phyloP scores from a whole-genome alignment of 1,140 invertebrate species.

The Drosophila lini region DNA sequence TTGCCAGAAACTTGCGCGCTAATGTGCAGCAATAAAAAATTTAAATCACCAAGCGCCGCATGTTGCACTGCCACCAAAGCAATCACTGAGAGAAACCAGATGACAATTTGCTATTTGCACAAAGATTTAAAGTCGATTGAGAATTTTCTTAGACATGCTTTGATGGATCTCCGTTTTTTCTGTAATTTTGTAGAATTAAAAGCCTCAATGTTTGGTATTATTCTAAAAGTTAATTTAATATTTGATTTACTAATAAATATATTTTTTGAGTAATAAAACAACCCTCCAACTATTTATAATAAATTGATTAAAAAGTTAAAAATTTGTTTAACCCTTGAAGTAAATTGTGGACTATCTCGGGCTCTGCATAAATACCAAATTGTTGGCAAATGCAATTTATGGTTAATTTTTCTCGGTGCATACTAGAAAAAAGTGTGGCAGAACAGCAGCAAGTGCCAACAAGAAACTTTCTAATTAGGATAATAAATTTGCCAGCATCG shows the following conservation, averaged over 20 bases:
- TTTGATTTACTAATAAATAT: no score
- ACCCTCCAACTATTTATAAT: no score
- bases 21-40: slow-evolving; percentile 76
- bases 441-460: slow-evolving; percentile 64
- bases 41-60: slow-evolving; percentile 66
- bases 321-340: not conserved
- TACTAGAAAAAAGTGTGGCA: slow-evolving; percentile 22
- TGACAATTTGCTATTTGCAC: not conserved
- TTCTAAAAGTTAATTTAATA: no score
- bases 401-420: not conserved
- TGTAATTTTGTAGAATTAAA: no score
- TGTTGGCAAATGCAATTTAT: not conserved
- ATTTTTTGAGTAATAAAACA: no score
- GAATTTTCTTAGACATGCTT: no score
- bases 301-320: no score
- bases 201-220: no score
- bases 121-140: not conserved
- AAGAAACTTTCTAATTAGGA: slow-evolving; percentile 84
- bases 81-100: slow-evolving; percentile 19
- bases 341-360: not conserved
- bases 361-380: not conserved
- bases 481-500: slow-evolving; percentile 80
- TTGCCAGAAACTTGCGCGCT: slow-evolving; percentile 78
- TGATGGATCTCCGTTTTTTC: not conserved
- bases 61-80: slow-evolving; percentile 52